Evolutionary conservation across 2,113 vertebrate genomes (phyloP).

Genomic region (Scytalopus superciliaris): DNA sequence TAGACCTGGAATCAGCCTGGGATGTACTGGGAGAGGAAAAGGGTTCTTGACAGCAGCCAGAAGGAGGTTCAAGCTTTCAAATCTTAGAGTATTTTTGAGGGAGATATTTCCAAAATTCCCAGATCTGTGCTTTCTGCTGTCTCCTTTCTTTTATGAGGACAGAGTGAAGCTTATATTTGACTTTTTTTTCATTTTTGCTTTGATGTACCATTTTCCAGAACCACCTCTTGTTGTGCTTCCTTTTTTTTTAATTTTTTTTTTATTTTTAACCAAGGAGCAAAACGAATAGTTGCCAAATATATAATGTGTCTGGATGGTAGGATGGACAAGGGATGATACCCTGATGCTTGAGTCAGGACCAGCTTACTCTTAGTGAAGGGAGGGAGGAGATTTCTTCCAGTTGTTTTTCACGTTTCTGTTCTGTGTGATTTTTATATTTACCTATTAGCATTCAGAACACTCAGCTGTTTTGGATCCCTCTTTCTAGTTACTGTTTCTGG

Average conservation of each 20-base stretch:
- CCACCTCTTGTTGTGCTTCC: too few relatives aligned
- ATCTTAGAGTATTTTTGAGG: background rate
- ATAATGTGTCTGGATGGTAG: background rate
- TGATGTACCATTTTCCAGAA: background rate
- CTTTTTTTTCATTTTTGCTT: background rate
- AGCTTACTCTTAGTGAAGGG: background rate
- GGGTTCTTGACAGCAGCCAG: background rate
- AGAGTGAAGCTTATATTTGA: background rate
- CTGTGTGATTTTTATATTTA: background rate
- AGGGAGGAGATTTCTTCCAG: background rate
- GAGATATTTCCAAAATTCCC: background rate
- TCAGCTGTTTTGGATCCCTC: background rate
- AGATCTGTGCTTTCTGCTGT: background rate
- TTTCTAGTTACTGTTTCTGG: background rate
- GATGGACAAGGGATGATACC: background rate
- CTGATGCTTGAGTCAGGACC: background rate
- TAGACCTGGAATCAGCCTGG: background rate
- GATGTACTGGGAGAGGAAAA: background rate
- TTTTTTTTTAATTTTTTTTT: background rate
- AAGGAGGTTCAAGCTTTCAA: background rate
- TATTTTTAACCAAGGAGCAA: background rate
- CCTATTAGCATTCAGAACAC: background rate
- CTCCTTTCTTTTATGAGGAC: background rate
- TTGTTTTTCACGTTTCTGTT: background rate
- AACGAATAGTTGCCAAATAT: background rate